A percentile compares a stretch with the other conserved stretches of the same genome.
These are phyloP conservation scores for Celastrina argiolus DNA, from an alignment of 2,888 invertebrate species.

Conservation along the genomic window DNA sequence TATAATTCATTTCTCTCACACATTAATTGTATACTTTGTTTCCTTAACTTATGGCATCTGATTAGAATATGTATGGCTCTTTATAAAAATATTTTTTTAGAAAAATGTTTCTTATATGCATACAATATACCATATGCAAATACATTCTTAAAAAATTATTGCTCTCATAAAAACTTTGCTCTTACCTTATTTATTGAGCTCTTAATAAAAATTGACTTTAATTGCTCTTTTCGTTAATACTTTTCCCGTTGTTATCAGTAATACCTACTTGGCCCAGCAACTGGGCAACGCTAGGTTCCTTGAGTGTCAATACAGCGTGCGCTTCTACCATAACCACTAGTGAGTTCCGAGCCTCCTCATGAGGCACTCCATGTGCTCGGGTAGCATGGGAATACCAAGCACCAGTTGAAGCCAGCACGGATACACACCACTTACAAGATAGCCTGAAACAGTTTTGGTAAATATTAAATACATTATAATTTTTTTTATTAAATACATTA, in stretches of 20 bases:
- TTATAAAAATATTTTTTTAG: slow-evolving; percentile 1
- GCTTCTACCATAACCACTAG: slow-evolving; percentile 81
- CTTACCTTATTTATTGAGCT: neutral
- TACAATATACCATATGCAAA: neutral
- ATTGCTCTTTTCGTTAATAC: slow-evolving; percentile 41
- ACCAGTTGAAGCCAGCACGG: slow-evolving; percentile 72
- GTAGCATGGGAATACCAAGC: slow-evolving; percentile 80
- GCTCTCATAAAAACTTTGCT: neutral
- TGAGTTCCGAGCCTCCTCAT: slow-evolving; percentile 78
- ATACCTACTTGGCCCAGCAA: slow-evolving; percentile 63
- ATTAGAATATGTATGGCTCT: slow-evolving; percentile 4
- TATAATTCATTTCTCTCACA: neutral
- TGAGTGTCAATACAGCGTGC: slow-evolving; percentile 76
- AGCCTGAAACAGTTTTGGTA: slow-evolving; percentile 45
- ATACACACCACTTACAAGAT: slow-evolving; percentile 77
- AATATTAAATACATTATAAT: neutral
- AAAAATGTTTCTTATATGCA: neutral
- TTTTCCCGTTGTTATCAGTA: slow-evolving; percentile 40
- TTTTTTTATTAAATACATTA: too few species aligned
- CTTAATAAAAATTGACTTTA: slow-evolving; percentile 33
- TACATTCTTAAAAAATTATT: neutral
- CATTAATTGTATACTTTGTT: neutral
- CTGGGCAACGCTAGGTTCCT: slow-evolving; percentile 67
- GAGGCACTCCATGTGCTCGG: slow-evolving; percentile 74
- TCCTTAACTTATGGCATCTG: neutral